A percentile compares a stretch with the other conserved stretches of the same genome.
Evolutionary conservation across 2,797 vertebrate genomes (phyloP).

Genomic region (Vultur gryphus): DNA sequence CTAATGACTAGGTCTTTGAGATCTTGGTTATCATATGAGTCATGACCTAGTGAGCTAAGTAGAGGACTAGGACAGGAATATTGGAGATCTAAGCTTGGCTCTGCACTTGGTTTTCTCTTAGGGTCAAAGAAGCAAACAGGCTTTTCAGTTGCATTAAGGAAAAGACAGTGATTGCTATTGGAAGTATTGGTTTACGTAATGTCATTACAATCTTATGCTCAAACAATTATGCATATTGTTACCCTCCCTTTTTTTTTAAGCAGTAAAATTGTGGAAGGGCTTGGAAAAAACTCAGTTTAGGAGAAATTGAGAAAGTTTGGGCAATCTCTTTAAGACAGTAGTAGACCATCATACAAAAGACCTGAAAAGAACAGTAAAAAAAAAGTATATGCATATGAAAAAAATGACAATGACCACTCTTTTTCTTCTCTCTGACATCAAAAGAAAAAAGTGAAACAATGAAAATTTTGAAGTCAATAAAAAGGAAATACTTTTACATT

Average conservation of each 20-base stretch:
- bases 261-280: neutral
- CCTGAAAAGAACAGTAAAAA: neutral
- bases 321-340: neutral
- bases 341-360: neutral
- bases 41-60: neutral
- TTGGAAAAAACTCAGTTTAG: neutral
- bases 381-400: neutral
- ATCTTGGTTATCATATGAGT: neutral
- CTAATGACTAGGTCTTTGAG: neutral
- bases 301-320: neutral
- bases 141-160: neutral
- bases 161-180: neutral
- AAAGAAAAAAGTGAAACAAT: neutral
- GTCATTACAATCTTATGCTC: neutral
- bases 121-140: neutral
- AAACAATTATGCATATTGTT: neutral
- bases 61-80: neutral
- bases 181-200: neutral
- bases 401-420: accelerated
- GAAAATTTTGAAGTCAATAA: neutral
- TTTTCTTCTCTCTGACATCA: neutral
- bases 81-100: neutral
- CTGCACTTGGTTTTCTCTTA: neutral
- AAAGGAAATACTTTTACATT: neutral
- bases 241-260: accelerated